These are phyloP conservation scores for Oxyura jamaicensis DNA, from an alignment of 2,113 vertebrate species.

Conservation along the genomic window DNA sequence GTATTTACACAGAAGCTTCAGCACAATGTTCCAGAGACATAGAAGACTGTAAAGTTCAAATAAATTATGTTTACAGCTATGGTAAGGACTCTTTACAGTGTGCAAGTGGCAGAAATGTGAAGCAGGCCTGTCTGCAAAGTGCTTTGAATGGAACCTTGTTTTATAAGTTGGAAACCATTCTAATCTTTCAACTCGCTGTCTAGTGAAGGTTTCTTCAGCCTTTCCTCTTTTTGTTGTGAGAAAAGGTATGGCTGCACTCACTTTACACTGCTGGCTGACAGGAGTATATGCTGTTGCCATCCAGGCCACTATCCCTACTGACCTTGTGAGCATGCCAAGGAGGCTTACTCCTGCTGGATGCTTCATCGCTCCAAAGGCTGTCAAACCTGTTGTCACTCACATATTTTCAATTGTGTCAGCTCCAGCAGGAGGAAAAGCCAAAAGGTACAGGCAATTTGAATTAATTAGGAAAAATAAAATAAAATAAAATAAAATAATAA, in stretches of 20 bases:
- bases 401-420: not conserved
- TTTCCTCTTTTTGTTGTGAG: not conserved
- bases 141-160: not conserved
- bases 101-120: slow-evolving; percentile 4
- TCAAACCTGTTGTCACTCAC: slow-evolving; percentile 40
- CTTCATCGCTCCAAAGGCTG: slow-evolving; percentile 4
- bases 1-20: not conserved
- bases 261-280: slow-evolving; percentile 27
- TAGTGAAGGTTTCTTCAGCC: not conserved
- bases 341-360: not conserved
- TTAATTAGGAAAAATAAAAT: slow-evolving; percentile 1
- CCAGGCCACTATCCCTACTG: not conserved
- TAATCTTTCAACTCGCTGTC: not conserved
- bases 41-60: slow-evolving; percentile 12
- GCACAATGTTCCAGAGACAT: not conserved
- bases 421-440: not conserved
- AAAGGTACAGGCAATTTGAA: not conserved
- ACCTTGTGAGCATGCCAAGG: not conserved
- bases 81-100: not conserved
- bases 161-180: slow-evolving; percentile 4
- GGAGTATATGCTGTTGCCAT: not conserved
- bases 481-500: not conserved
- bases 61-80: not conserved
- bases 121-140: not conserved
- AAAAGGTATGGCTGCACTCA: slow-evolving; percentile 18